phyloP scores from a whole-genome alignment of 2,888 invertebrate genomes.

The Julus scandinavius region DNA sequence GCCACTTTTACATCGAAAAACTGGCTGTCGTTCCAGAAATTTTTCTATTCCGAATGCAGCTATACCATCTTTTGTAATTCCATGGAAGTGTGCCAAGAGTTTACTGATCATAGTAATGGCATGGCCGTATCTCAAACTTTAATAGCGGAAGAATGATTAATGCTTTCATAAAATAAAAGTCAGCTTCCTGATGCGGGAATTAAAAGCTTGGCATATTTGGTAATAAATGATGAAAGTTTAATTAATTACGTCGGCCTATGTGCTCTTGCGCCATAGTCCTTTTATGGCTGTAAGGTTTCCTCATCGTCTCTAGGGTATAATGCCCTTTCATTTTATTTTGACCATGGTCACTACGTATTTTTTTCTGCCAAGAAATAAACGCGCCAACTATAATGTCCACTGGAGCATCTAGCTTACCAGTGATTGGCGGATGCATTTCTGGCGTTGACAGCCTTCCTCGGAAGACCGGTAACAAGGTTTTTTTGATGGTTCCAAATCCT shows the following conservation, averaged over 20 bases:
- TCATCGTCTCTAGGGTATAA: not conserved
- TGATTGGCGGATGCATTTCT: constrained; percentile 10
- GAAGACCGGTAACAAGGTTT: constrained; percentile 1
- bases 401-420: constrained; percentile 10
- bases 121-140: constrained; percentile 9
- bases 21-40: constrained; percentile 1
- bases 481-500: constrained; percentile 4
- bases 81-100: not conserved
- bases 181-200: constrained; percentile 10
- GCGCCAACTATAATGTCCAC: constrained; percentile 1
- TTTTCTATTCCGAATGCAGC: not conserved
- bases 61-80: not conserved
- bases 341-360: constrained; percentile 2
- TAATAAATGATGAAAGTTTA: constrained; percentile 10
- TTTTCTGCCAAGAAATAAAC: not conserved
- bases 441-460: not conserved
- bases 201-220: constrained; percentile 9
- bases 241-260: not conserved
- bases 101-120: constrained; percentile 2
- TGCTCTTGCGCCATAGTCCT: not conserved
- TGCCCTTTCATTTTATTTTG: constrained; percentile 18
- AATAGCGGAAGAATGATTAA: constrained; percentile 18
- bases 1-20: not conserved
- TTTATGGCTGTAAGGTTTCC: not conserved
- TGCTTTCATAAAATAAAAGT: constrained; percentile 18